Base-by-base conservation (phyloP, 2,113 vertebrate species). In the Parus major region DNA sequence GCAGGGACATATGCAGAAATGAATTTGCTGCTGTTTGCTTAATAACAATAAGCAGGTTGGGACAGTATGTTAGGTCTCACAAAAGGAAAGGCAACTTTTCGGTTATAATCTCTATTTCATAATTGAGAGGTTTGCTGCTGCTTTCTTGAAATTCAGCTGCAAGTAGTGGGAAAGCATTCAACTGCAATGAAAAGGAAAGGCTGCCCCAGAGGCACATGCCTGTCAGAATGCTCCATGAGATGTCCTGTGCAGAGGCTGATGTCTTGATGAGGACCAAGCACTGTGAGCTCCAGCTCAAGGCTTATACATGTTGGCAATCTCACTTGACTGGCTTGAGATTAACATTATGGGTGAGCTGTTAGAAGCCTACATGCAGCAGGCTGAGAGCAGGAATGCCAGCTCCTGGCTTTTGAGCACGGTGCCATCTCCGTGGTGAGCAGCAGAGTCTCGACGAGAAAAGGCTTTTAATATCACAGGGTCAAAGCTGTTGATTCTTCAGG, bases 41-140 rank as follows among this genome's bases (percentile, higher is more conserved):
- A 55, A 75, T 69, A 86, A 95, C 78, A 94, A 94, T 65, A 63
- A 79, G 87, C 91, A 80, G 91, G 90, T 82, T 69, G 70, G 59
- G 91, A 36, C 47, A 35, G 31, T 13, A 2, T 35, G 44, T 56
- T 78, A 57, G 46, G 60, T 57, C 78, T 89, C 59, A 59, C 35
- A 66, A 42, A 82, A 93, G 46, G 46, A 91, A 92, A 61, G 1
- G 3, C 33, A 33, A 7, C 11, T 92, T 88, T 56, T 66, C 1
- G 7, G 64, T 85, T 41, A 79, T 35, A 36, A 61, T 55, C 33
- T 36, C 65, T 71, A 0, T 1, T 53, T 64, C 87, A 64, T 23
- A 68, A 65, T 72, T 72, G 50, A 76, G 55, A 65, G 35, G 20
- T 55, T 93, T 61, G 11, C 47, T 47, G 47, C 53, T 75, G 60